A percentile compares a stretch with the other conserved stretches of the same genome.
Conservation (phyloP, 2,113 vertebrate species). For the Oxyruncus cristatus region DNA sequence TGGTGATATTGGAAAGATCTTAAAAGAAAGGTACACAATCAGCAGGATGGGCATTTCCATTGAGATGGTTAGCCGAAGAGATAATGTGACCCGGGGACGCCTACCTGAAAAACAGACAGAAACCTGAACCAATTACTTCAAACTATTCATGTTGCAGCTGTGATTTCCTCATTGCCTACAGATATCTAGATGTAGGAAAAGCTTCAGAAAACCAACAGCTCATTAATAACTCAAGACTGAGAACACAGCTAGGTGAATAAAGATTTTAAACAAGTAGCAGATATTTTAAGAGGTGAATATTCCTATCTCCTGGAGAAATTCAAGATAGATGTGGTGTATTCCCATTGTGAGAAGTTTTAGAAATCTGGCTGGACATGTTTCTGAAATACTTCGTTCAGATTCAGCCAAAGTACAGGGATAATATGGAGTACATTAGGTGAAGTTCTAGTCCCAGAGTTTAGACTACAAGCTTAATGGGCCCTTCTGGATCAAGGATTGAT, state of each 20-base stretch:
- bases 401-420: not conserved
- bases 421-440: not conserved
- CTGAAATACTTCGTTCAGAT: not conserved
- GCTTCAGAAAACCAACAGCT: not conserved
- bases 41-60: not conserved
- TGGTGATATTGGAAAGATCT: not conserved
- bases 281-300: not conserved
- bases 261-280: not conserved
- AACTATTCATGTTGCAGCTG: not conserved
- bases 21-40: not conserved
- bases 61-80: not conserved
- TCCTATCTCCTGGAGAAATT: not conserved
- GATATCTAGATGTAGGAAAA: not conserved
- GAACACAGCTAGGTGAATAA: not conserved
- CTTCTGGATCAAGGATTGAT: not conserved
- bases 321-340: not conserved
- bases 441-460: not conserved
- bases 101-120: not conserved
- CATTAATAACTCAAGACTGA: not conserved
- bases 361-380: not conserved
- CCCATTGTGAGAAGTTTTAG: not conserved
- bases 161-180: not conserved
- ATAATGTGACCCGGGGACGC: not conserved
- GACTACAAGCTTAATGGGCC: not conserved
- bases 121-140: not conserved